phyloP scores from a whole-genome alignment of 2,888 invertebrate species.

The Drosophila fungiperda region DNA sequence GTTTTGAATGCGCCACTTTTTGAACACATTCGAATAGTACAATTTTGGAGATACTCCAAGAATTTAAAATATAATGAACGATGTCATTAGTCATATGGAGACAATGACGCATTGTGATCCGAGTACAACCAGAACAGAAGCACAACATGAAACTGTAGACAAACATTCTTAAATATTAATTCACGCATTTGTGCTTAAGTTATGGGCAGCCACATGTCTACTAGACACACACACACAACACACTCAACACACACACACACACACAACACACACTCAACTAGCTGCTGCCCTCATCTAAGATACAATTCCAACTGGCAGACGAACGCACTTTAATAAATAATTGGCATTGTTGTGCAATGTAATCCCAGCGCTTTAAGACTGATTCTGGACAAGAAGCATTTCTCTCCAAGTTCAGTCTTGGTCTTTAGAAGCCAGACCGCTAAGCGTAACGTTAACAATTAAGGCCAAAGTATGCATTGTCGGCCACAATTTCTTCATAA shows the following conservation, averaged over 20 bases:
- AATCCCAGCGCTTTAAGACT: constrained; percentile 63
- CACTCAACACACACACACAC: background rate
- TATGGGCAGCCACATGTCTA: constrained; percentile 57
- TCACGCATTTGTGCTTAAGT: constrained; percentile 69
- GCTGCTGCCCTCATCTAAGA: background rate
- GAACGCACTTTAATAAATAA: constrained; percentile 78
- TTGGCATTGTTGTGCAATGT: constrained; percentile 72
- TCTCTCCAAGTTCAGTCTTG: constrained; percentile 3
- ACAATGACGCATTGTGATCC: constrained; percentile 65
- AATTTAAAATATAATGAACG: constrained; percentile 83
- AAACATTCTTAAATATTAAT: constrained; percentile 73
- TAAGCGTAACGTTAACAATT: constrained; percentile 77
- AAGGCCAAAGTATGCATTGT: constrained; percentile 71
- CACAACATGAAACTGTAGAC: constrained; percentile 24
- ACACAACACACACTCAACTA: background rate
- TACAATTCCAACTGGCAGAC: constrained; percentile 32
- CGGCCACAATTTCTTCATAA: constrained; percentile 75
- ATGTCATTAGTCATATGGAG: constrained; percentile 83
- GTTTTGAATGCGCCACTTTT: constrained; percentile 31
- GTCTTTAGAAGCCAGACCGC: constrained; percentile 34
- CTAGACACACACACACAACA: background rate
- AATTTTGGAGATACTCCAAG: constrained; percentile 79
- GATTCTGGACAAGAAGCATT: constrained; percentile 5
- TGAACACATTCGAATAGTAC: constrained; percentile 28
- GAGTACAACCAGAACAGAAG: constrained; percentile 12